Percentiles rank a stretch among this genome's conserved stretches.
Conservation (phyloP, 2,113 vertebrate genomes). For the Tyrannus savana region DNA sequence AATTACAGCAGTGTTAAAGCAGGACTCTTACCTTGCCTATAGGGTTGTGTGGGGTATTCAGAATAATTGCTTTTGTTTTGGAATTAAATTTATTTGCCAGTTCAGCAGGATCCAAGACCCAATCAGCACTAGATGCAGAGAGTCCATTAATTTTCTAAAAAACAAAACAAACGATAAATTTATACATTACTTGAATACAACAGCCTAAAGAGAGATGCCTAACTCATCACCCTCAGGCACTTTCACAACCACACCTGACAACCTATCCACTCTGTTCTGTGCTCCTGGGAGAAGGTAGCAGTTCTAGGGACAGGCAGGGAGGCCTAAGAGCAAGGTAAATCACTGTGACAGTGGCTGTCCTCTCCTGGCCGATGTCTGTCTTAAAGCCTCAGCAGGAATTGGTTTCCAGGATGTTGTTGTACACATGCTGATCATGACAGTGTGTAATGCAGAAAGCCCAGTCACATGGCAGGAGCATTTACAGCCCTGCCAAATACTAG, state of each 20-base stretch:
- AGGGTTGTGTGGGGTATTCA: conserved; percentile 96
- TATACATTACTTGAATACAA: background rate
- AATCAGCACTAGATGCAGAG: conserved; percentile 83
- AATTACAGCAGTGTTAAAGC: background rate
- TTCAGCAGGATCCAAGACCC: conserved; percentile 87
- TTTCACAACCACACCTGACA: background rate
- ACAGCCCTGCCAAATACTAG: background rate
- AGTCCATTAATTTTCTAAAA: conserved; percentile 76
- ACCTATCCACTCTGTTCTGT: background rate
- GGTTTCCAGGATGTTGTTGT: background rate
- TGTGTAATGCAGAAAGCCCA: background rate
- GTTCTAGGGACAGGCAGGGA: background rate
- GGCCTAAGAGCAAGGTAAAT: background rate
- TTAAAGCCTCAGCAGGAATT: background rate
- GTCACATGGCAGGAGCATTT: background rate
- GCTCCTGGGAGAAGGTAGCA: background rate
- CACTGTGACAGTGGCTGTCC: background rate
- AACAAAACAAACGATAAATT: background rate
- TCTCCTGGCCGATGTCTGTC: background rate
- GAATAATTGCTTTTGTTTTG: conserved; percentile 93
- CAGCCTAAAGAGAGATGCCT: background rate
- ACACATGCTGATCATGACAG: background rate
- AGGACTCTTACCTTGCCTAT: conserved; percentile 86
- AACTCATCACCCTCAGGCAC: background rate
- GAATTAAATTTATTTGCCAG: conserved; percentile 92